Conservation (phyloP, 2,888 invertebrate genomes). For the Cantharis lateralis region DNA sequence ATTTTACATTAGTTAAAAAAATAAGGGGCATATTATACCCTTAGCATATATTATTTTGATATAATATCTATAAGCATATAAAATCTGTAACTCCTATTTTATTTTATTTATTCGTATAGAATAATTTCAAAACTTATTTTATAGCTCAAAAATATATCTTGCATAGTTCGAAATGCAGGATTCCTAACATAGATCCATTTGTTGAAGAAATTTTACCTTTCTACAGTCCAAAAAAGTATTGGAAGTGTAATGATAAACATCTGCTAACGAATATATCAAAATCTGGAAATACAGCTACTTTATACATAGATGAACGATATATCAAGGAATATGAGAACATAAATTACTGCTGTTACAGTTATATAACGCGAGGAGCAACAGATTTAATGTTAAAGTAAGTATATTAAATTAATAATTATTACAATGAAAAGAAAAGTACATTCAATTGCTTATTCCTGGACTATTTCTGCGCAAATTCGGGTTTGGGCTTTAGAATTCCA, state of each 20-base stretch:
- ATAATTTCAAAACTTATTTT: not conserved
- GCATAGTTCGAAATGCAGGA: not conserved
- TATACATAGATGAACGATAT: not conserved
- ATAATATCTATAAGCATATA: too few relatives aligned
- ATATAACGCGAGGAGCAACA: not conserved
- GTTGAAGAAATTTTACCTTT: not conserved
- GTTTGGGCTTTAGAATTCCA: too few relatives aligned
- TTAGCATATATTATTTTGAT: too few relatives aligned
- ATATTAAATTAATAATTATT: not conserved
- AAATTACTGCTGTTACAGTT: conserved; percentile 1
- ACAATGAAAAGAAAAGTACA: too few relatives aligned
- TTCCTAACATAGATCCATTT: not conserved
- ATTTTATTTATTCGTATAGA: too few relatives aligned
- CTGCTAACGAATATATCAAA: not conserved
- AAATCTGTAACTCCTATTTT: too few relatives aligned
- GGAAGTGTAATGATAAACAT: not conserved
- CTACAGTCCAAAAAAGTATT: not conserved
- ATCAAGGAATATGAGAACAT: not conserved
- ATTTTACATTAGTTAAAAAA: too few relatives aligned
- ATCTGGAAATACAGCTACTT: not conserved
- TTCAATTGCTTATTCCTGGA: too few relatives aligned
- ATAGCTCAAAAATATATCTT: not conserved
- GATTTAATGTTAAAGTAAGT: conserved; percentile 2
- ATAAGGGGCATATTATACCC: too few relatives aligned
- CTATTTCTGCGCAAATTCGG: too few relatives aligned